These are phyloP conservation scores for Rhynchophorus ferrugineus DNA, from an alignment of 1,140 invertebrate genomes.

Conservation along the genomic window DNA sequence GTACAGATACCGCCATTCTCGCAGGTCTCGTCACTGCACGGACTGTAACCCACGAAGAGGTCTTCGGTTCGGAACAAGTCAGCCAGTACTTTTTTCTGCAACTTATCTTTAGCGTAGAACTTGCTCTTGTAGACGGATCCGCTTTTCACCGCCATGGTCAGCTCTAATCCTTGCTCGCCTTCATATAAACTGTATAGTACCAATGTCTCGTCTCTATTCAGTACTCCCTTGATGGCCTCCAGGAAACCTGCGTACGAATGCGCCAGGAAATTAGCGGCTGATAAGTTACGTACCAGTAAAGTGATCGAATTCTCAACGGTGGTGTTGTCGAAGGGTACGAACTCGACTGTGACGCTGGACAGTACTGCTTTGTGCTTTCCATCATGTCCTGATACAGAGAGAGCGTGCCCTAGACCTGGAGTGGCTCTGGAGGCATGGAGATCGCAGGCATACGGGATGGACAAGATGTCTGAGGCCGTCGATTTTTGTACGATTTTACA, in stretches of 20 bases:
- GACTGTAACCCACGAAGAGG: slow-evolving; percentile 60
- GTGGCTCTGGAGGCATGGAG: slow-evolving; percentile 63
- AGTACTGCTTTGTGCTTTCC: slow-evolving; percentile 76
- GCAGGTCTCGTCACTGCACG: slow-evolving; percentile 61
- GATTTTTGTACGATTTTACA: slow-evolving; percentile 66
- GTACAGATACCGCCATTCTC: slow-evolving; percentile 71
- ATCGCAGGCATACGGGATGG: slow-evolving; percentile 69
- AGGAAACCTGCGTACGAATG: slow-evolving; percentile 66
- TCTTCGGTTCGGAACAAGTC: slow-evolving; percentile 52
- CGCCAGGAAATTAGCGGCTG: slow-evolving; percentile 63
- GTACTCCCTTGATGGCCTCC: slow-evolving; percentile 57
- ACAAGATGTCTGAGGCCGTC: slow-evolving; percentile 53
- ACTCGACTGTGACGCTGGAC: slow-evolving; percentile 76
- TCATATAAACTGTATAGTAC: slow-evolving; percentile 69
- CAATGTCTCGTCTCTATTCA: slow-evolving; percentile 56
- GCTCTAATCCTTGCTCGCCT: slow-evolving; percentile 51
- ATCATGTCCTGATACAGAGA: slow-evolving; percentile 81
- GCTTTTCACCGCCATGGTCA: slow-evolving; percentile 57
- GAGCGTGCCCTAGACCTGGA: slow-evolving; percentile 60
- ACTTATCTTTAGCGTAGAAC: slow-evolving; percentile 53
- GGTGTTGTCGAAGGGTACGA: slow-evolving; percentile 68
- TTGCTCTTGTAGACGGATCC: slow-evolving; percentile 50
- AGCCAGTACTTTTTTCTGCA: slow-evolving; percentile 56
- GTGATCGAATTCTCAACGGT: slow-evolving; percentile 79
- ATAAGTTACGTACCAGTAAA: slow-evolving; percentile 64